phyloP scores from a whole-genome alignment of 2,888 invertebrate species.

The Drosophila mettleri region DNA sequence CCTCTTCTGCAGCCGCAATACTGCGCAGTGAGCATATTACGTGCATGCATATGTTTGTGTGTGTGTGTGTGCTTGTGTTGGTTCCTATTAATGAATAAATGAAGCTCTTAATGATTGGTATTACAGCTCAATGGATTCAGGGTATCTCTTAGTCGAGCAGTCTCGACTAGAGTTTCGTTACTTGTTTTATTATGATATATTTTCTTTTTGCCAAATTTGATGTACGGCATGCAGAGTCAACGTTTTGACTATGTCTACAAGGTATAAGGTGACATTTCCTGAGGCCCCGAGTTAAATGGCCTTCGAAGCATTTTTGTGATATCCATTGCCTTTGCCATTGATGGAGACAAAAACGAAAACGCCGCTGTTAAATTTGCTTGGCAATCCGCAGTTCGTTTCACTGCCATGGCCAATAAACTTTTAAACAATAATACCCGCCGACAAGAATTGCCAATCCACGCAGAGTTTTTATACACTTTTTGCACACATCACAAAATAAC shows the following conservation, averaged over 20 bases:
- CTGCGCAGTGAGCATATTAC: no score
- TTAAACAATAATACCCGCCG: conserved; percentile 12
- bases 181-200: not conserved
- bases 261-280: conserved; percentile 75
- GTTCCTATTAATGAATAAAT: no score
- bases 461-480: conserved; percentile 24
- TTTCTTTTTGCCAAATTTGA: conserved; percentile 6
- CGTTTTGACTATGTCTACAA: conserved; percentile 38
- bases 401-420: conserved; percentile 40
- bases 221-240: conserved; percentile 58
- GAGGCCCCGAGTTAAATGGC: conserved; percentile 53
- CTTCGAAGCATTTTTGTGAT: conserved; percentile 65
- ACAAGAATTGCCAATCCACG: conserved; percentile 15
- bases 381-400: conserved; percentile 42
- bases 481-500: conserved; percentile 30
- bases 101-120: no score
- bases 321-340: conserved; percentile 38
- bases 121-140: no score
- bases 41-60: no score
- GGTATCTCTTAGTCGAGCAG: no score
- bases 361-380: conserved; percentile 38
- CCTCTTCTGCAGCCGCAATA: no score
- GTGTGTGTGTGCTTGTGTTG: no score
- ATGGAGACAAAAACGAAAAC: conserved; percentile 1
- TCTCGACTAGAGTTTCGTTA: no score